Conservation (phyloP, 1,140 invertebrate species). For the Heliothis virescens region DNA sequence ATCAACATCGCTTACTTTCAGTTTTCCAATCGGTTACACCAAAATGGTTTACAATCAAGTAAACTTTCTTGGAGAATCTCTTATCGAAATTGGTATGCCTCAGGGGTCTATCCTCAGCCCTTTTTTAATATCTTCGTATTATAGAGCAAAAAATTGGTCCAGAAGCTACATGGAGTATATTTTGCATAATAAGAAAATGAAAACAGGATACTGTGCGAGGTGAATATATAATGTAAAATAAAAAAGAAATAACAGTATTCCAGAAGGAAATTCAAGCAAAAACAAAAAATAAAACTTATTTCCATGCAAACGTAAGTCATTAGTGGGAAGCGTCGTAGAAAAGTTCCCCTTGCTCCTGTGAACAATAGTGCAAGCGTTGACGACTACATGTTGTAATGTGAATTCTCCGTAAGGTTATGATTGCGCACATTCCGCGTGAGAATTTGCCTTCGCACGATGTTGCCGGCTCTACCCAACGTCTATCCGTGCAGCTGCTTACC, state of each 20-base stretch:
- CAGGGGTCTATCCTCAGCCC: too few relatives aligned
- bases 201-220: too few relatives aligned
- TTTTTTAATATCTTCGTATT: too few relatives aligned
- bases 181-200: too few relatives aligned
- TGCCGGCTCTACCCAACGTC: constrained; percentile 56
- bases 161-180: too few relatives aligned
- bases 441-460: constrained; percentile 65
- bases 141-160: too few relatives aligned
- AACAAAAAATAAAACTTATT: constrained; percentile 23
- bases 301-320: constrained; percentile 33
- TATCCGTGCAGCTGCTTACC: constrained; percentile 68
- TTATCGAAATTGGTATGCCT: too few relatives aligned
- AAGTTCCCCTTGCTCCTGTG: constrained; percentile 39
- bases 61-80: too few relatives aligned
- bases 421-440: constrained; percentile 68
- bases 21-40: not conserved
- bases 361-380: constrained; percentile 25
- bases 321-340: constrained; percentile 17
- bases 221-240: too few relatives aligned
- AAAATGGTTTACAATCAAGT: too few relatives aligned
- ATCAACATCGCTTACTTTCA: constrained; percentile 25
- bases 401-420: constrained; percentile 61
- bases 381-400: constrained; percentile 46
- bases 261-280: too few relatives aligned
- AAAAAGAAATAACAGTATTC: too few relatives aligned